These are phyloP conservation scores for Odontesthes bonariensis DNA, from an alignment of 2,113 vertebrate genomes.

Conservation along the genomic window DNA sequence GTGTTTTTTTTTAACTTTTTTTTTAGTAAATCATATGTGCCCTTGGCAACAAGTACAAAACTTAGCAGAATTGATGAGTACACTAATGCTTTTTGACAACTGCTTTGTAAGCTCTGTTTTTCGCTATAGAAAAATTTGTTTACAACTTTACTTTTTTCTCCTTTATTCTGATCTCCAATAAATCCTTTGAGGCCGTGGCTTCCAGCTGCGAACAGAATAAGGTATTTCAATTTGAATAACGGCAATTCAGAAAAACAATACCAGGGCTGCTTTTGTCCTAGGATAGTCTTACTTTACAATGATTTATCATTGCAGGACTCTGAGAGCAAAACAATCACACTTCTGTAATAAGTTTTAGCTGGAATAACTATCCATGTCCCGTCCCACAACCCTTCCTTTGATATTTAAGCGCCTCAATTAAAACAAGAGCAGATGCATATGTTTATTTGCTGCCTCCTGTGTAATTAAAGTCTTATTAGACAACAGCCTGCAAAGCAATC, in stretches of 20 bases:
- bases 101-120: slow-evolving; percentile 19
- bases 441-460: no score
- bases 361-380: neutral
- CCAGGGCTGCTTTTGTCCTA: slow-evolving; percentile 25
- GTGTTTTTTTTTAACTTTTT: neutral
- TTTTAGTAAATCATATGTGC: neutral
- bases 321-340: slow-evolving; percentile 9
- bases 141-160: slow-evolving; percentile 30
- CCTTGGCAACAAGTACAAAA: neutral
- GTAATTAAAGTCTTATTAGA: no score
- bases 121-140: slow-evolving; percentile 10
- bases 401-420: neutral
- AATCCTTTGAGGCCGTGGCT: slow-evolving; percentile 51
- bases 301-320: slow-evolving; percentile 50
- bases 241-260: slow-evolving; percentile 45
- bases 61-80: neutral
- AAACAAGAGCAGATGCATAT: no score
- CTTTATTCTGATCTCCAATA: slow-evolving; percentile 43
- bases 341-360: slow-evolving; percentile 17
- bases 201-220: slow-evolving; percentile 26
- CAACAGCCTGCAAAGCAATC: no score
- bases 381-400: neutral
- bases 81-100: slow-evolving; percentile 2
- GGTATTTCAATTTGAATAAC: slow-evolving; percentile 62
- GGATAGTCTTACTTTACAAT: slow-evolving; percentile 60